A percentile compares a stretch with the other conserved stretches of the same genome.
Conservation (phyloP, 2,888 invertebrate species). For the Zhuqinia jingwanae region DNA sequence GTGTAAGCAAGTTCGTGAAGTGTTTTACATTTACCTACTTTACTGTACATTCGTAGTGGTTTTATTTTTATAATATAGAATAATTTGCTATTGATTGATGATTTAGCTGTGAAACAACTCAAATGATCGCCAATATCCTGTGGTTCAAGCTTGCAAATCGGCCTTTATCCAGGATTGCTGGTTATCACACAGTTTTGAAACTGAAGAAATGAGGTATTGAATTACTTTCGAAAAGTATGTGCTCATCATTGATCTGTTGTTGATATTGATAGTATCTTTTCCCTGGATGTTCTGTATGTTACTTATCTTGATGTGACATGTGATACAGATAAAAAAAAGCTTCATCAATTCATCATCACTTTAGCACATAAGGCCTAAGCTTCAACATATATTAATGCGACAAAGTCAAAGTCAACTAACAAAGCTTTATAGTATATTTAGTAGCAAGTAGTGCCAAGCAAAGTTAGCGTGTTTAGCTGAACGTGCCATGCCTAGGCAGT, state of each 20-base stretch:
- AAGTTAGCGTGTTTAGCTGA: no score
- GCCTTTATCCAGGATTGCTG: slow-evolving; percentile 37
- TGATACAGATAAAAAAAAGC: not conserved
- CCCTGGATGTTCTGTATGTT: not conserved
- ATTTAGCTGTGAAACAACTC: no score
- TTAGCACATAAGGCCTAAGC: not conserved
- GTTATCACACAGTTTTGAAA: not conserved
- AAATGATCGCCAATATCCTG: slow-evolving; percentile 55
- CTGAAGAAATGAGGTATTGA: slow-evolving; percentile 62
- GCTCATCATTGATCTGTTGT: not conserved
- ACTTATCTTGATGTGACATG: not conserved
- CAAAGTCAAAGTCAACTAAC: no score
- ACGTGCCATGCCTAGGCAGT: no score
- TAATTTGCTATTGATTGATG: no score
- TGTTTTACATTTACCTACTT: no score
- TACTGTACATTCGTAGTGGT: no score
- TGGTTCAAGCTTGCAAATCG: slow-evolving; percentile 13
- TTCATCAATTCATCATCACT: not conserved
- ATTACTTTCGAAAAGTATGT: slow-evolving; percentile 4
- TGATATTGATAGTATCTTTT: not conserved
- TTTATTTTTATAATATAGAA: no score
- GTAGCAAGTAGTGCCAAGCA: no score
- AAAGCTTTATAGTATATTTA: no score
- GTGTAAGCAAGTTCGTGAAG: no score
- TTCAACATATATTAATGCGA: no score